A percentile compares a stretch with the other conserved stretches of the same genome.
Evolutionary conservation across 2,113 vertebrate species (phyloP).

Genomic region (Psettodes erumei): DNA sequence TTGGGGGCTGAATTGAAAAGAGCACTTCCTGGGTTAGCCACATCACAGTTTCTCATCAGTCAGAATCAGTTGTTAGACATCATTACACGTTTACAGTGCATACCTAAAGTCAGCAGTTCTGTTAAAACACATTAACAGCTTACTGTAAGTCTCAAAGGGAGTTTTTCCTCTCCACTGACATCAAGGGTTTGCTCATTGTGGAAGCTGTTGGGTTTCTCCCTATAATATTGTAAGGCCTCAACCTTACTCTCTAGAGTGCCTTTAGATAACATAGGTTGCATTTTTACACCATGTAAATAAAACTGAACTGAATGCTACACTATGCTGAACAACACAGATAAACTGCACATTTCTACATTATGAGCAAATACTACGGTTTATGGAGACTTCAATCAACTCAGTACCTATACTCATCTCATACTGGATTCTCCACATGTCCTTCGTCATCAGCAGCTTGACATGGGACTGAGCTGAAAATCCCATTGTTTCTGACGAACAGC

Average conservation of each 20-base stretch:
- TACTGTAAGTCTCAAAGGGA: neutral
- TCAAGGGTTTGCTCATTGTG: neutral
- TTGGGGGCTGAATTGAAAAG: constrained; percentile 16
- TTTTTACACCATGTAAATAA: too few species aligned
- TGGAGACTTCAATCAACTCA: neutral
- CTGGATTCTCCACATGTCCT: neutral
- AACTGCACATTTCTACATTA: neutral
- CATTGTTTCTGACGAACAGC: neutral
- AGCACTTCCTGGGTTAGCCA: constrained; percentile 37
- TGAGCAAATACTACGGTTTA: neutral
- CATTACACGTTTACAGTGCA: neutral
- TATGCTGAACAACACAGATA: neutral
- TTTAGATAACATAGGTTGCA: too few species aligned
- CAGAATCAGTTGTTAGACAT: constrained; percentile 20
- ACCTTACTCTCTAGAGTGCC: neutral
- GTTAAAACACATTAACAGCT: neutral
- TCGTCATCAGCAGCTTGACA: neutral
- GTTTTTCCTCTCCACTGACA: neutral
- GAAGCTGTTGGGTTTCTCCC: neutral
- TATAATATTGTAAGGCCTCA: neutral
- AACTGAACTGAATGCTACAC: neutral
- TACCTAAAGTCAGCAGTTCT: neutral
- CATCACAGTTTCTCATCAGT: constrained; percentile 4
- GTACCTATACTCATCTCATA: neutral
- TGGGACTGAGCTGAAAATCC: constrained; percentile 1